phyloP scores from a whole-genome alignment of 2,888 invertebrate species.

The Hypselothyrea guttata region DNA sequence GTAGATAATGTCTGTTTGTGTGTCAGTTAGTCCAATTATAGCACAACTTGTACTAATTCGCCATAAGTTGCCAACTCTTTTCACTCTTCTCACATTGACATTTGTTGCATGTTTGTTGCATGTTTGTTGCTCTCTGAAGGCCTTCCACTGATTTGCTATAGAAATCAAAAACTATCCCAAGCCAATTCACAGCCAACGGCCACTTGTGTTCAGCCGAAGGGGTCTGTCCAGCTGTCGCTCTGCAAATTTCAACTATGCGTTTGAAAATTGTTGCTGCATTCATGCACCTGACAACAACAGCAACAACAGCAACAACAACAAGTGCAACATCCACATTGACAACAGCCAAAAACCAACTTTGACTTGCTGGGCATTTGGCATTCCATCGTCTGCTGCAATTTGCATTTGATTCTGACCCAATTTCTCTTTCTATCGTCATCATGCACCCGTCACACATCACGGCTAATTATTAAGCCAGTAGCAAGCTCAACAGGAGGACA shows the following conservation, averaged over 20 bases:
- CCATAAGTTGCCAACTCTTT: slow-evolving; percentile 63
- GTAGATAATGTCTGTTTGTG: neutral
- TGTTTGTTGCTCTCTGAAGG: slow-evolving; percentile 19
- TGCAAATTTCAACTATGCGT: slow-evolving; percentile 1
- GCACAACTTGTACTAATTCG: slow-evolving; percentile 69
- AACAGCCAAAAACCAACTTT: slow-evolving; percentile 17
- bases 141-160: slow-evolving; percentile 51
- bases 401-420: slow-evolving; percentile 46
- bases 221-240: neutral
- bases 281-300: slow-evolving; percentile 17
- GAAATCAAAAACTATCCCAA: slow-evolving; percentile 69
- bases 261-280: slow-evolving; percentile 9
- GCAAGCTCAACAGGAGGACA: slow-evolving; percentile 3
- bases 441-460: slow-evolving; percentile 14
- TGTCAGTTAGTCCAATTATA: slow-evolving; percentile 57
- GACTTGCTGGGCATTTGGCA: slow-evolving; percentile 5
- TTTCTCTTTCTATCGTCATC: slow-evolving; percentile 40
- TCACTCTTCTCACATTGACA: slow-evolving; percentile 53
- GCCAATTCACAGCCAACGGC: slow-evolving; percentile 12
- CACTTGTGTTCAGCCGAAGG: too few relatives aligned
- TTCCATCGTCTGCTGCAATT: slow-evolving; percentile 33
- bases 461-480: slow-evolving; percentile 27
- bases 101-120: slow-evolving; percentile 55
- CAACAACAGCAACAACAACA: slow-evolving; percentile 9
- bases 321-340: slow-evolving; percentile 3